Conservation (phyloP, 92 coral and sea anemone species). For the Porites cylindrica region DNA sequence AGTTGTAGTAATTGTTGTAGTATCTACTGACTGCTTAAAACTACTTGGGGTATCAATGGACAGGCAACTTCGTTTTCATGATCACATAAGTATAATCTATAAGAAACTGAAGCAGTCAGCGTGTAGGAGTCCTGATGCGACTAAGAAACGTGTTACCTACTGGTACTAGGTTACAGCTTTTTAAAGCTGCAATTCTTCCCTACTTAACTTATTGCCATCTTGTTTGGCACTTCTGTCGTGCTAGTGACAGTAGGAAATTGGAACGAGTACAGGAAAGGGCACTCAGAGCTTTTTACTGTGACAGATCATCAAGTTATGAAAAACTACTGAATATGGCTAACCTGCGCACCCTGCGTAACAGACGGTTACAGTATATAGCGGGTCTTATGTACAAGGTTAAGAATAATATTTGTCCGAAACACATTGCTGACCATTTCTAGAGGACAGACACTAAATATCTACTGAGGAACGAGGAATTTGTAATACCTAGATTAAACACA, state of each 20-base stretch:
- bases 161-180: too few species aligned
- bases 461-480: not conserved
- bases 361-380: constrained; percentile 4
- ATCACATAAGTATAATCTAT: too few species aligned
- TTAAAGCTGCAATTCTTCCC: too few species aligned
- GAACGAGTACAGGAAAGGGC: constrained; percentile 24
- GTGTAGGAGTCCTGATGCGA: too few species aligned
- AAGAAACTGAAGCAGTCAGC: too few species aligned
- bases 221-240: constrained; percentile 35
- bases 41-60: too few species aligned
- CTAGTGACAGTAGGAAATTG: constrained; percentile 22
- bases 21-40: too few species aligned
- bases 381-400: constrained; percentile 13
- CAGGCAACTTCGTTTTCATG: too few species aligned
- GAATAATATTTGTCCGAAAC: not conserved
- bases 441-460: not conserved
- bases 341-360: constrained; percentile 20
- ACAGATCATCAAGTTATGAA: constrained; percentile 20
- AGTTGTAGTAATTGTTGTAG: too few species aligned
- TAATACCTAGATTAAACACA: not conserved
- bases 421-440: not conserved
- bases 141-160: too few species aligned
- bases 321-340: constrained; percentile 1
- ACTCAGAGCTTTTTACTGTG: constrained; percentile 20
- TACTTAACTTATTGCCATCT: not conserved